A percentile compares a stretch with the other conserved stretches of the same genome.
Evolutionary conservation across 2,113 vertebrate genomes (phyloP).

Genomic region (Lophura nycthemera): DNA sequence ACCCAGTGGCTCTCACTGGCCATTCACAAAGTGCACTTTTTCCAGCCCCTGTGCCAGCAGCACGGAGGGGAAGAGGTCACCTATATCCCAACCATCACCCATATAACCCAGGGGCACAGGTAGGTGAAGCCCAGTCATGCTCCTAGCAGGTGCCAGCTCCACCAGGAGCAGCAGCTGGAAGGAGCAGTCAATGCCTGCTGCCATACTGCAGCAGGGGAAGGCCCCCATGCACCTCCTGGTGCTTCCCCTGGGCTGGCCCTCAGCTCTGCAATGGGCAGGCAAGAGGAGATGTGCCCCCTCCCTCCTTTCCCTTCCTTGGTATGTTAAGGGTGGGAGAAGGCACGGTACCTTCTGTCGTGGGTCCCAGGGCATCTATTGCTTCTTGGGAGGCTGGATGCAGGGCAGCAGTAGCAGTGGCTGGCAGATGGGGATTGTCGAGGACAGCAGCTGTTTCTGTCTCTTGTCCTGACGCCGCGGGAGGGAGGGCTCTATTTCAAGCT

Average conservation of each 20-base stretch:
- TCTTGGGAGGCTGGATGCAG: constrained; percentile 61
- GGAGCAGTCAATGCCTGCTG: neutral
- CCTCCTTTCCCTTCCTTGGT: neutral
- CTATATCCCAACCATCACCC: constrained; percentile 49
- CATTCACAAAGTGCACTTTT: neutral
- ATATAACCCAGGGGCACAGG: constrained; percentile 59
- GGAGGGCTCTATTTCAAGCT: constrained; percentile 58
- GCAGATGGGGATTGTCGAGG: constrained; percentile 32
- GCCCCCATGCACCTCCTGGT: neutral
- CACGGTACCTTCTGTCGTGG: constrained; percentile 73
- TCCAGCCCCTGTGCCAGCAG: neutral
- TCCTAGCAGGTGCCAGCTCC: constrained; percentile 68
- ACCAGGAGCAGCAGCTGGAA: neutral
- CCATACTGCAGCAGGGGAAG: neutral
- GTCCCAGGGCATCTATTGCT: constrained; percentile 40
- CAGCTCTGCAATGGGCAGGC: neutral
- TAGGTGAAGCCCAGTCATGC: constrained; percentile 54
- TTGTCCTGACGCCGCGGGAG: constrained; percentile 37
- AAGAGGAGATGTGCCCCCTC: neutral
- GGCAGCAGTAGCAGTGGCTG: constrained; percentile 37
- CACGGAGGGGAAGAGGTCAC: constrained; percentile 47
- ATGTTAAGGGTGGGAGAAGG: neutral
- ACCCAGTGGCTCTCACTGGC: neutral
- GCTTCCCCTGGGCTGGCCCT: neutral
- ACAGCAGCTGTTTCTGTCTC: constrained; percentile 30